These are phyloP conservation scores for Hypothenemus hampei DNA, from an alignment of 1,140 invertebrate genomes.

Conservation along the genomic window DNA sequence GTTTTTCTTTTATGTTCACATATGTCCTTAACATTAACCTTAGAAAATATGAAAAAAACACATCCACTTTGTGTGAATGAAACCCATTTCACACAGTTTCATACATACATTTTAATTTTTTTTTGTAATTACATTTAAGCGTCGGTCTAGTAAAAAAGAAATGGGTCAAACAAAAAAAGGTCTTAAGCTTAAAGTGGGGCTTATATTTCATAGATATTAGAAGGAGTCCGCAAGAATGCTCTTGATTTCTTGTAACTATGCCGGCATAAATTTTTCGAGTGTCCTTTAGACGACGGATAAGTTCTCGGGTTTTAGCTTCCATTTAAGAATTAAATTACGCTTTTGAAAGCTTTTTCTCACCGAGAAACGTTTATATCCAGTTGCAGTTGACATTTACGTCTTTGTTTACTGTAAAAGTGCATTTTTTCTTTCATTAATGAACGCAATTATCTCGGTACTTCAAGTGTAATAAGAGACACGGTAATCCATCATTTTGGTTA, in stretches of 20 bases:
- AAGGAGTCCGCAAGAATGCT: slow-evolving; percentile 21
- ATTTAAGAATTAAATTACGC: slow-evolving; percentile 24
- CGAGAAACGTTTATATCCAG: too few relatives aligned
- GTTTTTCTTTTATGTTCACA: too few relatives aligned
- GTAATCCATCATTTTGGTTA: too few relatives aligned
- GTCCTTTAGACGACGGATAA: slow-evolving; percentile 13
- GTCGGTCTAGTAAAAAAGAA: background rate
- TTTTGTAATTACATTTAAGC: background rate
- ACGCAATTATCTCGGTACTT: too few relatives aligned
- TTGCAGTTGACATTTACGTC: too few relatives aligned
- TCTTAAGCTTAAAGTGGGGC: slow-evolving; percentile 8
- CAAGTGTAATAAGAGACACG: too few relatives aligned
- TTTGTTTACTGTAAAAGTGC: too few relatives aligned
- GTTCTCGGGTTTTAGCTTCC: slow-evolving; percentile 12
- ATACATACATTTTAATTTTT: background rate
- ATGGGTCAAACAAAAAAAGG: too few relatives aligned
- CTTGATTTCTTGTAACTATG: slow-evolving; percentile 24
- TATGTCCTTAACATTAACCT: too few relatives aligned
- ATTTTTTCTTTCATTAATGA: too few relatives aligned
- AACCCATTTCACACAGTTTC: background rate
- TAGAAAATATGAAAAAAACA: too few relatives aligned
- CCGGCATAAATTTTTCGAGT: slow-evolving; percentile 25
- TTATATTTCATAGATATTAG: slow-evolving; percentile 28
- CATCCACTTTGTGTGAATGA: too few relatives aligned
- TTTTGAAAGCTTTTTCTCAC: background rate